Evolutionary conservation across 2,113 vertebrate species (phyloP).

Genomic region (Actenoides hombroni): DNA sequence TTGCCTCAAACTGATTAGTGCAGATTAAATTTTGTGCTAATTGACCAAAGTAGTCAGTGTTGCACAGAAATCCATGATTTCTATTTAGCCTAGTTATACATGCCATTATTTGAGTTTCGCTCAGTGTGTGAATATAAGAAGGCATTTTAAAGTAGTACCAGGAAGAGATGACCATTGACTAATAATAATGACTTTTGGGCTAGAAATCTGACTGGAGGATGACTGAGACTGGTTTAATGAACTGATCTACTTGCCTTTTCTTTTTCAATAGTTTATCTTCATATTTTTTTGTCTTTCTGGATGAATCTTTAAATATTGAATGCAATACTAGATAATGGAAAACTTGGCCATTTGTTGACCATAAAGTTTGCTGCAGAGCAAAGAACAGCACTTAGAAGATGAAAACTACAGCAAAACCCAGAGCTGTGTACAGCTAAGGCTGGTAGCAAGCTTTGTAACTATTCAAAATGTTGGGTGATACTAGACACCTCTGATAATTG

Average conservation of each 20-base stretch:
- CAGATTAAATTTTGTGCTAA: slow-evolving; percentile 29
- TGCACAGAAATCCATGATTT: not conserved
- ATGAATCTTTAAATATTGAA: not conserved
- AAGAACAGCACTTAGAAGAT: not conserved
- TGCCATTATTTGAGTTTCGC: not conserved
- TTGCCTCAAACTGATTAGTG: not conserved
- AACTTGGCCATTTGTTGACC: not conserved
- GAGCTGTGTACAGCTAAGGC: not conserved
- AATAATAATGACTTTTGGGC: not conserved
- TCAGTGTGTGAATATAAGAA: not conserved
- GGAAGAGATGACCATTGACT: not conserved
- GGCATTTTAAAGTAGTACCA: not conserved
- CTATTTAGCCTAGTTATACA: not conserved
- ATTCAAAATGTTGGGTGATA: not conserved
- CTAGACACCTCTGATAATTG: not conserved
- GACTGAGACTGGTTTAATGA: not conserved
- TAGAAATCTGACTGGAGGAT: not conserved
- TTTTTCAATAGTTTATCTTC: not conserved
- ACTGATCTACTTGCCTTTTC: not conserved
- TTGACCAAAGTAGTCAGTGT: not conserved
- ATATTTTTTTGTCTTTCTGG: not conserved
- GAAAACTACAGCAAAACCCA: not conserved
- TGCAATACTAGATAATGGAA: not conserved
- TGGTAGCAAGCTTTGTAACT: not conserved
- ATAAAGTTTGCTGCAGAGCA: not conserved